Conservation (phyloP, 2,888 invertebrate genomes). For the Zeuzera pyrina region DNA sequence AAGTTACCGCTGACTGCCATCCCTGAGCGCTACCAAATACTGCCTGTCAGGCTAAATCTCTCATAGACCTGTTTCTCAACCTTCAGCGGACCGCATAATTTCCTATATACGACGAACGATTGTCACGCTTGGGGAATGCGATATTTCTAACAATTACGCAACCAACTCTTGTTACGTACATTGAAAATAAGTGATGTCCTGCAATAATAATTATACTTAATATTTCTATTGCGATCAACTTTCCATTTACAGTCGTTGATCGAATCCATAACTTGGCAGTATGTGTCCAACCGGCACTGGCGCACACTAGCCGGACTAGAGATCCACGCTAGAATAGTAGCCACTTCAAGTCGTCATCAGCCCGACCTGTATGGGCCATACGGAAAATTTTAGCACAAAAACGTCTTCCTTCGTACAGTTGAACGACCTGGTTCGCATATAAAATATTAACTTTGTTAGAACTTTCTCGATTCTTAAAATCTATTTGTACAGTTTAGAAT, state of each 20-base stretch:
- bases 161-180: slow-evolving; percentile 1
- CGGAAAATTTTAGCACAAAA: slow-evolving; percentile 64
- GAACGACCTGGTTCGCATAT: slow-evolving; percentile 63
- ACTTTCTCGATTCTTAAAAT: slow-evolving; percentile 61
- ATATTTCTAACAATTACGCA: slow-evolving; percentile 6
- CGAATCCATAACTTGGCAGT: slow-evolving; percentile 34
- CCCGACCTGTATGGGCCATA: slow-evolving; percentile 29
- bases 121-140: slow-evolving; percentile 10
- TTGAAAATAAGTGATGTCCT: slow-evolving; percentile 13
- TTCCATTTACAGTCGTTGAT: slow-evolving; percentile 26
- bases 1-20: slow-evolving; percentile 65
- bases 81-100: slow-evolving; percentile 35
- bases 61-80: slow-evolving; percentile 33
- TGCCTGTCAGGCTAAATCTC: slow-evolving; percentile 49
- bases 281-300: slow-evolving; percentile 32
- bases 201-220: slow-evolving; percentile 17
- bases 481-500: slow-evolving; percentile 66
- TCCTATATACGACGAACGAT: slow-evolving; percentile 23
- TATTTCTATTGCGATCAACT: slow-evolving; percentile 27
- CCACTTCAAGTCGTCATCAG: slow-evolving; percentile 39
- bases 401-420: slow-evolving; percentile 71
- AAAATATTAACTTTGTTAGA: slow-evolving; percentile 64
- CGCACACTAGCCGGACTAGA: slow-evolving; percentile 24
- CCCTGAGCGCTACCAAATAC: slow-evolving; percentile 52
- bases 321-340: slow-evolving; percentile 47